These are phyloP conservation scores for Tipula lateralis DNA, from an alignment of 2,888 invertebrate genomes.

Conservation along the genomic window DNA sequence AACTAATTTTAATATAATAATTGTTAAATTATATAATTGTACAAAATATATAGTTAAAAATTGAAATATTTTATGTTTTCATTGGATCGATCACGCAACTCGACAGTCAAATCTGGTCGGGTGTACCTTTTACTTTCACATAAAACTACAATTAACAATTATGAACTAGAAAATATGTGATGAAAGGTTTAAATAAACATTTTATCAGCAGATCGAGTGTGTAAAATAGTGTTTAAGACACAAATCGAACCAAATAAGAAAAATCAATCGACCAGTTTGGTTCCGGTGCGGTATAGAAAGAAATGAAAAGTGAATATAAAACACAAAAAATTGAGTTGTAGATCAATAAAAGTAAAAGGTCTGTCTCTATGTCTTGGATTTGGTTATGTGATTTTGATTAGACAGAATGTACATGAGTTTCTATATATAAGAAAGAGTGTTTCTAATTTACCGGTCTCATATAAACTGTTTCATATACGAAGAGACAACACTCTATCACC, in stretches of 20 bases:
- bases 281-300: background rate
- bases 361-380: background rate
- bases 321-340: background rate
- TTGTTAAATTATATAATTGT: background rate
- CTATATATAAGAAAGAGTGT: background rate
- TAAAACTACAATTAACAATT: background rate
- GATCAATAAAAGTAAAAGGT: slow-evolving; percentile 11
- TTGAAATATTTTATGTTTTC: background rate
- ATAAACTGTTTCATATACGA: background rate
- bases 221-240: background rate
- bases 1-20: background rate
- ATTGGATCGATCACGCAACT: background rate
- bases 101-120: background rate
- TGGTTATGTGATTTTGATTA: background rate
- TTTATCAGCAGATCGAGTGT: background rate
- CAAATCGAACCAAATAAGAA: background rate
- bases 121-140: background rate
- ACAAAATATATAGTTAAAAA: background rate
- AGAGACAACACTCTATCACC: too few species aligned
- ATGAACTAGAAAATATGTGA: background rate
- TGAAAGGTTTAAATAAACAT: background rate
- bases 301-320: background rate
- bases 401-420: background rate
- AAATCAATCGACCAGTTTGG: background rate
- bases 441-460: background rate